Base-by-base conservation (phyloP, 1,140 invertebrate species). In the Lerema accius region DNA sequence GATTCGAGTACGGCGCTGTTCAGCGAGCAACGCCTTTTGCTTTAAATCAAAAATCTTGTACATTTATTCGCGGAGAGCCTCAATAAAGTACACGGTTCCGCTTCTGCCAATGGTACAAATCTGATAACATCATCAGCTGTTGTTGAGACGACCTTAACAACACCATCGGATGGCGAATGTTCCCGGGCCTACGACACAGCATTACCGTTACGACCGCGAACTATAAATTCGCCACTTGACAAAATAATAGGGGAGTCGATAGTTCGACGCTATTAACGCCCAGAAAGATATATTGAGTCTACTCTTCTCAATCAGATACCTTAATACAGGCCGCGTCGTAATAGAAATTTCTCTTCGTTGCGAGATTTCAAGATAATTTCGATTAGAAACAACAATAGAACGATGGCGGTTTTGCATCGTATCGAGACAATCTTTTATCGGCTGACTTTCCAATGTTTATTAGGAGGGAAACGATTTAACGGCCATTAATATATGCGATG, bases 201-300 rank as follows among this genome's bases (percentile, higher is more conserved):
- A 68, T 69, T 76, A 80, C 86, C 86, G 86, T 87, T 89, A 84
- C 60, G 23, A 65, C 64, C 63, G 67, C 72, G 71, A 78, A 81
- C 83, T 82, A 89, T 89, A 89, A 89, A 89, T 89, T 77, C 72
- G 73, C 71, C 59, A 69, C 86, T 89, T 86, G 86, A 86, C 86
- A 89, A 89, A 89, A 89, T 89, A 89, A 89, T 89, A 86, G 86
- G 81, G 70, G 70, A 83, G 72, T 61, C 77, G 82, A 84, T 82
- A 80, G 76, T 81, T 81, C 73, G 71, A 76, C 69, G 83, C 86
- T 84, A 89, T 89, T 89, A 89, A 89, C 86, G 86, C 84, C 80
- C 73, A 67, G 70, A 73, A 82, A 86, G 86, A 89, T 87, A 87
- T 89, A 89, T 87, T 79, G 82, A 72, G 73, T 76, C 76, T 76